Conservation (phyloP, 2,113 vertebrate species). For the Labeo catla region DNA sequence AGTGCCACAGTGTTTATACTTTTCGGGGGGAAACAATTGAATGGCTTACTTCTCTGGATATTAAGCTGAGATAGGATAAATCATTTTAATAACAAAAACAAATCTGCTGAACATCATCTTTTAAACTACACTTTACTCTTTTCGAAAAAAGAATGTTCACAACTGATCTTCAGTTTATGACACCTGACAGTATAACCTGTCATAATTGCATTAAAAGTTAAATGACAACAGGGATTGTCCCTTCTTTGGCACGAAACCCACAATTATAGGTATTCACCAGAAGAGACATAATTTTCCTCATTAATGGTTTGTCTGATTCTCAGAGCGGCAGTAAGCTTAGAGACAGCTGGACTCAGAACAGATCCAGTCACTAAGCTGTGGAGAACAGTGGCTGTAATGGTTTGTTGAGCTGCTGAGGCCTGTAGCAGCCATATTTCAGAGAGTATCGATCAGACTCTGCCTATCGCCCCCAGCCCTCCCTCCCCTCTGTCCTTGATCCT, state of each 20-base stretch:
- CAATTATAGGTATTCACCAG: background rate
- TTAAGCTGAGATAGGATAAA: too few species aligned
- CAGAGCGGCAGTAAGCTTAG: slow-evolving; percentile 52
- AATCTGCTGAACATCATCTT: background rate
- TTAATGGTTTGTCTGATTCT: slow-evolving; percentile 37
- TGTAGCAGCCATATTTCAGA: slow-evolving; percentile 89
- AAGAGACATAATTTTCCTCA: background rate
- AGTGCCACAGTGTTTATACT: background rate
- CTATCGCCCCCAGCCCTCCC: slow-evolving; percentile 84
- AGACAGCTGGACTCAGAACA: slow-evolving; percentile 76
- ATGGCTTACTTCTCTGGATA: too few species aligned
- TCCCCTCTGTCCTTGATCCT: slow-evolving; percentile 90
- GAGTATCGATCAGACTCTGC: slow-evolving; percentile 86
- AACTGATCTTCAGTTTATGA: background rate
- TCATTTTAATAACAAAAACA: background rate
- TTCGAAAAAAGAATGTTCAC: background rate
- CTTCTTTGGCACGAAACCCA: background rate
- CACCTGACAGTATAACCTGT: background rate
- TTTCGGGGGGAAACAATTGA: background rate
- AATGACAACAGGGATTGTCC: background rate
- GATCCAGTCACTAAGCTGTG: slow-evolving; percentile 82
- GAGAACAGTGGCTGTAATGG: slow-evolving; percentile 81
- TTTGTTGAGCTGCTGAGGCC: slow-evolving; percentile 88
- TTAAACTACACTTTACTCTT: background rate
- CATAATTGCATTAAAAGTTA: background rate